Percentiles rank a stretch among this genome's conserved stretches.
These are phyloP conservation scores for Drosophila mercatorum DNA, from an alignment of 2,888 invertebrate genomes.

Conservation along the genomic window DNA sequence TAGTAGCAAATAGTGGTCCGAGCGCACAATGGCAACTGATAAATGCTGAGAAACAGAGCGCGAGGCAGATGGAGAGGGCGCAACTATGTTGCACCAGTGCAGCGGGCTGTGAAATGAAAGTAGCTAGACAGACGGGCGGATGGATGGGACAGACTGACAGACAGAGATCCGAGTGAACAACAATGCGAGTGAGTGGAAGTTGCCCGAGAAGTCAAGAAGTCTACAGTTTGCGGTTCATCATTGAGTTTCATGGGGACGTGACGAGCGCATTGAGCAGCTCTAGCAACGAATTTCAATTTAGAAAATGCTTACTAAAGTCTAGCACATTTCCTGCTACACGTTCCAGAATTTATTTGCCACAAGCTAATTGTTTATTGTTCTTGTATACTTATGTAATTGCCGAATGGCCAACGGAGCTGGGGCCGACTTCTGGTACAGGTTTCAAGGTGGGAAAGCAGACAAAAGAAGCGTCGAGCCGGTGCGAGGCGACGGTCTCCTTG, in stretches of 20 bases:
- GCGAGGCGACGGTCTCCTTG: slow-evolving; percentile 42
- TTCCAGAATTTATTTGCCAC: slow-evolving; percentile 50
- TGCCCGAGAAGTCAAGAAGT: slow-evolving; percentile 42
- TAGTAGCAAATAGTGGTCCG: slow-evolving; percentile 11
- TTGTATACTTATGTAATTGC: slow-evolving; percentile 53
- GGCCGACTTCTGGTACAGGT: slow-evolving; percentile 20
- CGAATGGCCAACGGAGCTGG: slow-evolving; percentile 4
- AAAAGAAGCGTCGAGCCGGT: slow-evolving; percentile 29
- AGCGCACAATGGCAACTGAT: slow-evolving; percentile 66
- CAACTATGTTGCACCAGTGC: slow-evolving; percentile 33
- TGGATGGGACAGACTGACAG: slow-evolving; percentile 13
- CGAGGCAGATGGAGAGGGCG: not conserved
- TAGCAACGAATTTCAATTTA: slow-evolving; percentile 54
- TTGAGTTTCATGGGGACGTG: slow-evolving; percentile 34
- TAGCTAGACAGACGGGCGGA: slow-evolving; percentile 24
- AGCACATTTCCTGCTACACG: slow-evolving; percentile 58
- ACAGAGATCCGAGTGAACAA: slow-evolving; percentile 12
- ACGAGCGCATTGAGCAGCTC: slow-evolving; percentile 55
- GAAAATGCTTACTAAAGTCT: slow-evolving; percentile 45
- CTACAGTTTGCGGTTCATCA: slow-evolving; percentile 47
- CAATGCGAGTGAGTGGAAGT: slow-evolving; percentile 32
- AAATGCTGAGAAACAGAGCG: slow-evolving; percentile 37
- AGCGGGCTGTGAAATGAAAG: slow-evolving; percentile 69
- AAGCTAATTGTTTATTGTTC: slow-evolving; percentile 69
- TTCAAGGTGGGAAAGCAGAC: slow-evolving; percentile 37